Evolutionary conservation across 2,797 vertebrate genomes (phyloP).

Genomic region (Labeo calbasu): DNA sequence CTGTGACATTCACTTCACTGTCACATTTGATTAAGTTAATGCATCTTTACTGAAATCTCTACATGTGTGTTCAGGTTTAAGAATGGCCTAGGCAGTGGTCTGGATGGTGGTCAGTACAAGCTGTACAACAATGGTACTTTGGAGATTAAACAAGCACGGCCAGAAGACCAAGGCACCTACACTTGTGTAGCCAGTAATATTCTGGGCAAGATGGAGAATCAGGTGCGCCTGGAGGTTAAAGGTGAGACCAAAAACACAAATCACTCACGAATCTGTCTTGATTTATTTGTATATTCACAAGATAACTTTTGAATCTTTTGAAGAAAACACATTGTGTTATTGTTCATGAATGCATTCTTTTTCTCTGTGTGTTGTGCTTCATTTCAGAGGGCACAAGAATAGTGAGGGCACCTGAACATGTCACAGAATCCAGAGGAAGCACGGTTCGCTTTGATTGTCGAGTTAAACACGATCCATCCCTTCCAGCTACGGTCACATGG

Average conservation of each 20-base stretch:
- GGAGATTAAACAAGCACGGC: conserved; percentile 85
- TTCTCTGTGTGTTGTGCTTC: conserved; percentile 9
- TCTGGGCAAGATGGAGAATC: conserved; percentile 88
- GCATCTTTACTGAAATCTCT: neutral
- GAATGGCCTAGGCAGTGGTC: conserved; percentile 93
- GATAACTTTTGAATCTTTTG: neutral
- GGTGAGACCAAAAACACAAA: conserved; percentile 76
- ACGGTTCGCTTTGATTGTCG: conserved; percentile 85
- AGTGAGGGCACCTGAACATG: conserved; percentile 82
- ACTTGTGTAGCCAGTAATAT: conserved; percentile 95
- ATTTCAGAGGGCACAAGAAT: conserved; percentile 89
- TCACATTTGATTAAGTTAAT: neutral
- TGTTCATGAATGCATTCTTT: neutral
- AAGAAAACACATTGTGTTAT: neutral
- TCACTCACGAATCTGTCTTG: neutral
- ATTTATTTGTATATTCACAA: neutral
- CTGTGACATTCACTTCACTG: neutral
- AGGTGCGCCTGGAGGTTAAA: conserved; percentile 96
- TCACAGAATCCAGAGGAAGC: conserved; percentile 79
- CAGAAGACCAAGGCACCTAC: conserved; percentile 94
- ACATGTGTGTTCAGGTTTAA: conserved; percentile 86
- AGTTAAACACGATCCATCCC: conserved; percentile 83
- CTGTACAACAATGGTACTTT: conserved; percentile 89
- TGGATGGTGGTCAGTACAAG: conserved; percentile 93
- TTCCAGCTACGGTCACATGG: conserved; percentile 85